These are phyloP conservation scores for Eurystomus glaucurus DNA, from an alignment of 2,797 vertebrate species.

Conservation along the genomic window DNA sequence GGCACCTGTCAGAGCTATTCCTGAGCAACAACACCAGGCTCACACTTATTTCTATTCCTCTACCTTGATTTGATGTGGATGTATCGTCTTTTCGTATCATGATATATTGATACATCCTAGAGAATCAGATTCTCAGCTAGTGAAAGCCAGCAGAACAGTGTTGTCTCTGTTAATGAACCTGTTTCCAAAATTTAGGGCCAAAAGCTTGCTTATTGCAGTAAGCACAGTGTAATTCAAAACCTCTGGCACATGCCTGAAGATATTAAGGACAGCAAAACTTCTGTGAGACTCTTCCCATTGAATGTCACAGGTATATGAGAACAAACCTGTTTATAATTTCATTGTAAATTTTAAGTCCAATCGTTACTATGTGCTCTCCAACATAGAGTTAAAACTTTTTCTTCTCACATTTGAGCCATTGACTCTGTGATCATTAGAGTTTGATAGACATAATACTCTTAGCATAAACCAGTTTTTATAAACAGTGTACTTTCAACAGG, in stretches of 20 bases:
- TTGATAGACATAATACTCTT: not conserved
- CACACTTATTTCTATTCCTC: not conserved
- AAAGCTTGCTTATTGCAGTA: not conserved
- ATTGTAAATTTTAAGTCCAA: not conserved
- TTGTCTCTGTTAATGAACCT: not conserved
- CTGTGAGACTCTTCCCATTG: not conserved
- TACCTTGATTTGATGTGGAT: not conserved
- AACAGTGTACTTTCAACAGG: not conserved
- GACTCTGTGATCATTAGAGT: not conserved
- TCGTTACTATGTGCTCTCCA: not conserved
- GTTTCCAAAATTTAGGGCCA: not conserved
- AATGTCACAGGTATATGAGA: not conserved
- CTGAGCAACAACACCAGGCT: fast-evolving
- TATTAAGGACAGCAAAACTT: not conserved
- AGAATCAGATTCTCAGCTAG: not conserved
- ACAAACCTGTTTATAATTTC: not conserved
- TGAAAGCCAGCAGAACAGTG: not conserved
- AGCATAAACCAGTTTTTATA: not conserved
- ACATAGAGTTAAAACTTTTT: not conserved
- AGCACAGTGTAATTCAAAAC: not conserved
- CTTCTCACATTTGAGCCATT: not conserved
- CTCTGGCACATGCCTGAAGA: not conserved
- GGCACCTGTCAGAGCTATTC: not conserved
- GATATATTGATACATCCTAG: not conserved
- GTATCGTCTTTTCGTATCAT: fast-evolving